Evolutionary conservation across 2,888 invertebrate species (phyloP), one percentile per base, ranked within the genome.

Genomic region (Thymelicus lineola): DNA sequence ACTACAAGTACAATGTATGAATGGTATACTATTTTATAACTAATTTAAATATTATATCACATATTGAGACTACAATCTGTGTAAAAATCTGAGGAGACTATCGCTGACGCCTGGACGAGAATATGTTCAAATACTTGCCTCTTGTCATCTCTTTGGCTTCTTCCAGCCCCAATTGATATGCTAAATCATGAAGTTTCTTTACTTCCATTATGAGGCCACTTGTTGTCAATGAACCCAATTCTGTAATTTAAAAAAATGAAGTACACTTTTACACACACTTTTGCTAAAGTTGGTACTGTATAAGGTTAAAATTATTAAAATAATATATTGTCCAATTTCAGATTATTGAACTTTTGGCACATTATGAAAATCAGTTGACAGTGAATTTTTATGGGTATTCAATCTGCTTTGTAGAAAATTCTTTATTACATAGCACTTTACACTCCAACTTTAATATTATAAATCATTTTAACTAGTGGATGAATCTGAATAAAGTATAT

Each of bases 111-210:
- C 86, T 84, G 55, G 89, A 86, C 76, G 88, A 80, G 81, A 97
- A 97, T 82, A 99, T 97, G 85, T 98, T 98, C 75, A 99, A 94
- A 89, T 98, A 98, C 92, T 98, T 98, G 53, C 98, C 99, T 78
- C 99, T 94, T 0, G 98, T 98, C 97, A 99, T 98, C 94, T 99
- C 99, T 86, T 98, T 98, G 0, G 98, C 97, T 92, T 99, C 99
- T 84, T 98, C 98, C 15, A 98, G 93, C 4, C 99, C 99, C 42
- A 99, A 93, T 82, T 98, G 97, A 87, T 99, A 99, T 0, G 99
- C 98, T 72, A 97, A 95, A 83, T 99, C 98, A 84, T 99, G 98
- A 15, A 99, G 94, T 82, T 98, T 97, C 86, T 98, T 97, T 0
- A 99, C 98, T 95, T 99, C 99, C 80, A 97, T 96, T 78, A 99